Base-by-base conservation (phyloP, 2,888 invertebrate genomes). In the Phytoseiulus persimilis region DNA sequence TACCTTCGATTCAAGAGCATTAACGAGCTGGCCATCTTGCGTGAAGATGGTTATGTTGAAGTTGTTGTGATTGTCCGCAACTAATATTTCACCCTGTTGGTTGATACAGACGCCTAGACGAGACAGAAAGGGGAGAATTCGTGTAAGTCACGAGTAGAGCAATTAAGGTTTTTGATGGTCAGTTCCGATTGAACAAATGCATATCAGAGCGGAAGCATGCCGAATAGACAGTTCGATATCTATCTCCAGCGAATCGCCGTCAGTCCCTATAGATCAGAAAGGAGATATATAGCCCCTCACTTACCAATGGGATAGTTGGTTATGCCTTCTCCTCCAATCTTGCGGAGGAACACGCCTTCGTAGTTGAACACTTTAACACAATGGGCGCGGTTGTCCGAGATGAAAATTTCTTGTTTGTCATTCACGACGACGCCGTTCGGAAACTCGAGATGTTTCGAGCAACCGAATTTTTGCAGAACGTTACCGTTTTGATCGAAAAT, bases 51-150 rank as follows among this genome's bases (percentile, higher is more conserved):
- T 99, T 93, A 99, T 94, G 93, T 99, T 99, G 94, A 99, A 99
- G 94, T 99, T 99, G 94, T 99, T 99, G 94, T 99, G 99, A 94
- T 99, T 99, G 94, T 99, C 99, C 89, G 99, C 98, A 91, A 99
- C 98, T 91, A 99, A 94, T 91, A 99, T 98, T 93, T 98, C 98
- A 83, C 98, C 98, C 90, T 96, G 95, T 3, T 96, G 95, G 93
- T 98, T 99, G 92, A 99, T 98, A 91, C 98, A 98, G 6, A 99
- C 99, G n/a, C 99, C 98, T 65, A 28, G 28, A 28, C 65, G 65
- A 28, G 65, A 65, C 65, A 18, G 65, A 65, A 23, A 65, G 65
- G 18, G 28, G 65, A 65, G 65, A 28, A 65, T 65, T 65, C 28
- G 65, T 28, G 65, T 65, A 3, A 65, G 28, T 28, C 65, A 23